These are phyloP conservation scores for Patiria pectinifera DNA, from an alignment of 53 echinoderm and acorn worm species.

Conservation along the genomic window DNA sequence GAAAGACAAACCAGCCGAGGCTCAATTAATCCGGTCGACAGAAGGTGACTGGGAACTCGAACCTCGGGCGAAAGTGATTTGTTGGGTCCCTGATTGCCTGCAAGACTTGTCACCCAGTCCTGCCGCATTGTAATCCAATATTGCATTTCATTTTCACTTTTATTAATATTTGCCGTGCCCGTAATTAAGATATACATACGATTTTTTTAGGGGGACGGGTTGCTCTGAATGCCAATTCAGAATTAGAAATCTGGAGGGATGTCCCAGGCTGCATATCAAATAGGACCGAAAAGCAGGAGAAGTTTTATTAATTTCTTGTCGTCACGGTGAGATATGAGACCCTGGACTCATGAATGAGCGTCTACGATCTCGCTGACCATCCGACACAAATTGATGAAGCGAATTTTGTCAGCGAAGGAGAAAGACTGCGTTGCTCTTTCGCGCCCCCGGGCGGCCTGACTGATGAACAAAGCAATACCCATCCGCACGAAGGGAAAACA, in stretches of 20 bases:
- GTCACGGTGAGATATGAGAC: neutral
- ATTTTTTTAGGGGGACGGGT: constrained; percentile 16
- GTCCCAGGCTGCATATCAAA: constrained; percentile 8
- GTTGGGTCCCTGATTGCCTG: constrained; percentile 50
- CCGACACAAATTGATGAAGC: constrained; percentile 43
- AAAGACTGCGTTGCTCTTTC: neutral
- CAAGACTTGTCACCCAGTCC: constrained; percentile 39
- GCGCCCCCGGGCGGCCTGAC: constrained; percentile 17
- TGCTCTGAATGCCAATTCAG: constrained; percentile 29
- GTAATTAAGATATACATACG: constrained; percentile 45
- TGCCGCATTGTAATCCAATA: constrained; percentile 51
- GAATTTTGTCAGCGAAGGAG: constrained; percentile 29
- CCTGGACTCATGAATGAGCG: neutral
- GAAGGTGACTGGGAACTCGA: constrained; percentile 50
- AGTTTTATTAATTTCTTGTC: constrained; percentile 32
- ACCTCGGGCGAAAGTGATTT: constrained; percentile 60
- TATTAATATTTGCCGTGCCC: constrained; percentile 54
- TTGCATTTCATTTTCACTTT: constrained; percentile 66
- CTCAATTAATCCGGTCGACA: constrained; percentile 64
- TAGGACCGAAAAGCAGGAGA: neutral
- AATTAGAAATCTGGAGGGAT: constrained; percentile 2
- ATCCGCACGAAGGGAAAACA: constrained; percentile 9
- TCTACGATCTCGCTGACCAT: neutral
- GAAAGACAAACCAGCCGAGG: constrained; percentile 42
- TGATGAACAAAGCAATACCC: constrained; percentile 61